Percentiles rank a stretch among this genome's conserved stretches.
Evolutionary conservation across 2,113 vertebrate species (phyloP).

Genomic region (Pachycephala philippinensis): DNA sequence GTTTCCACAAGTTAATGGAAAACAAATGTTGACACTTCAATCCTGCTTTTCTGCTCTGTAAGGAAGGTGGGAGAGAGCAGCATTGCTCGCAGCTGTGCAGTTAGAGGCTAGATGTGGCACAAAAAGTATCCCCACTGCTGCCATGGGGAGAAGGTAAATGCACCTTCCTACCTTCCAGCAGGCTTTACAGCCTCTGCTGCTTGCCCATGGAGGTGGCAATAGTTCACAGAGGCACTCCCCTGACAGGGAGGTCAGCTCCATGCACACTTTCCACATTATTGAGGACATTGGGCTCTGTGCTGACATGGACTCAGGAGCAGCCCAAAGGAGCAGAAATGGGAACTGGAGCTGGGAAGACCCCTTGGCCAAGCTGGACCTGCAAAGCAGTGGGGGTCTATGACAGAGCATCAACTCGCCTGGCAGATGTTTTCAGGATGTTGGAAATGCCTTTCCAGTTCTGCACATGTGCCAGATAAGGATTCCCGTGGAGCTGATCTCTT

Average conservation of each 20-base stretch:
- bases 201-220: fast-evolving
- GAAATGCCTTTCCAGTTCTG: background rate
- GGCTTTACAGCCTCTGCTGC: background rate
- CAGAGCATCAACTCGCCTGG: fast-evolving
- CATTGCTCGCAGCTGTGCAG: background rate
- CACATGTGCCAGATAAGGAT: fast-evolving
- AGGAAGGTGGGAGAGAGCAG: background rate
- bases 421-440: background rate
- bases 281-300: background rate
- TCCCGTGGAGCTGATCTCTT: background rate
- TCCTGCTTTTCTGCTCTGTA: background rate
- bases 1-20: slow-evolving; percentile 37
- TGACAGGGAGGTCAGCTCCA: background rate
- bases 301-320: background rate
- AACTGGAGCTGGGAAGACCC: background rate
- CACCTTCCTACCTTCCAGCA: background rate
- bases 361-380: no score
- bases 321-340: background rate
- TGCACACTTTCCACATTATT: fast-evolving
- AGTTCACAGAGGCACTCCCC: background rate
- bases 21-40: slow-evolving; percentile 14
- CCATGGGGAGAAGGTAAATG: background rate
- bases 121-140: background rate
- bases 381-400: no score
- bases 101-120: background rate